These are phyloP conservation scores for Malurus melanocephalus DNA, from an alignment of 2,113 vertebrate species.

Conservation along the genomic window DNA sequence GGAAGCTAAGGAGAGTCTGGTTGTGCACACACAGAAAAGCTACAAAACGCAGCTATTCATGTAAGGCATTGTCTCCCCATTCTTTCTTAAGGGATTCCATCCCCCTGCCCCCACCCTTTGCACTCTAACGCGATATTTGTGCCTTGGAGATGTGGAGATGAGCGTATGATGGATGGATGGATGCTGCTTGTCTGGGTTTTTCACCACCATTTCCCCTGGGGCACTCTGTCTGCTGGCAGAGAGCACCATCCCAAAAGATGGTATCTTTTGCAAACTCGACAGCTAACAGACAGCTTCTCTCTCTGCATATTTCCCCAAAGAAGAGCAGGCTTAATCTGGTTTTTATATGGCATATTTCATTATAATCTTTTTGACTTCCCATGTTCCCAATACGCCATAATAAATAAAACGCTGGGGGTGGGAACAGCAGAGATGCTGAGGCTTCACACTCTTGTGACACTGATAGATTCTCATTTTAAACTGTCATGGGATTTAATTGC, in stretches of 20 bases:
- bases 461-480: constrained; percentile 78
- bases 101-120: constrained; percentile 47
- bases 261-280: constrained; percentile 82
- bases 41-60: background rate
- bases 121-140: constrained; percentile 64
- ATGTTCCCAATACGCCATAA: constrained; percentile 60
- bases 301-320: constrained; percentile 79
- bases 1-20: background rate
- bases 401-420: constrained; percentile 63
- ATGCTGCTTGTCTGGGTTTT: constrained; percentile 77
- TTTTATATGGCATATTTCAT: constrained; percentile 77
- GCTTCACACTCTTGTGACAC: constrained; percentile 69
- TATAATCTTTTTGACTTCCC: constrained; percentile 73
- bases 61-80: constrained; percentile 23
- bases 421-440: constrained; percentile 65
- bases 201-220: constrained; percentile 78
- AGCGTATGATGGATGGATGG: constrained; percentile 77
- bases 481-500: constrained; percentile 82
- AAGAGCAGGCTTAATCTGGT: constrained; percentile 79
- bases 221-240: constrained; percentile 77
- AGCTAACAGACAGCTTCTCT: constrained; percentile 80
- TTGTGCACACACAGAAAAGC: background rate
- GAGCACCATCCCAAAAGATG: constrained; percentile 78
- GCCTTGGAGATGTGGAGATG: constrained; percentile 66
- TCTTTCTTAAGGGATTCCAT: constrained; percentile 56